These are phyloP conservation scores for Drosophila lacteicornis DNA, from an alignment of 1,140 invertebrate genomes.

Conservation along the genomic window DNA sequence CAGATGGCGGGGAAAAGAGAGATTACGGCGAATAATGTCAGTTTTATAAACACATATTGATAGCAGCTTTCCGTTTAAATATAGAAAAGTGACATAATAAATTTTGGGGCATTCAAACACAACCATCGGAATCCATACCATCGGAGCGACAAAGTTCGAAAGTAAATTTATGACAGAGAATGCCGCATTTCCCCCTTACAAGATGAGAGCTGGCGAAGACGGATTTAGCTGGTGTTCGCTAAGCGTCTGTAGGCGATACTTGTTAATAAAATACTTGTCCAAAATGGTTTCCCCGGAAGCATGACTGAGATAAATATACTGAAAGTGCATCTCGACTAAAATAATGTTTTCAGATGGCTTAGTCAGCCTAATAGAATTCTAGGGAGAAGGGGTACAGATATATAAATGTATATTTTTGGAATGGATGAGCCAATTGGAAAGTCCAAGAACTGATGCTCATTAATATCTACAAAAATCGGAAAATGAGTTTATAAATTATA, in stretches of 20 bases:
- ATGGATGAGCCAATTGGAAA: conserved; percentile 12
- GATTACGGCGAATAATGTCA: conserved; percentile 40
- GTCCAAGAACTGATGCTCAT: background rate
- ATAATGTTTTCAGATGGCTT: conserved; percentile 6
- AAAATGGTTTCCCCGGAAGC: conserved; percentile 12
- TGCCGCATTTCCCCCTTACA: conserved; percentile 1
- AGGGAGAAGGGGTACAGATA: background rate
- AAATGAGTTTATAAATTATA: conserved; percentile 2
- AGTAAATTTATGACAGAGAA: conserved; percentile 53
- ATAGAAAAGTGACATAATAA: conserved; percentile 63
- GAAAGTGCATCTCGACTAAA: conserved; percentile 8
- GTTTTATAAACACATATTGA: conserved; percentile 18
- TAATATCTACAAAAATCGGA: background rate
- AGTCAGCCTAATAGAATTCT: background rate
- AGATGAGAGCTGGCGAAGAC: conserved; percentile 8
- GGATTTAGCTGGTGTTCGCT: conserved; percentile 15
- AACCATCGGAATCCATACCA: conserved; percentile 1
- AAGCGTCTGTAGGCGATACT: conserved; percentile 10
- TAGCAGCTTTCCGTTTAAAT: conserved; percentile 35
- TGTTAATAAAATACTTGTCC: conserved; percentile 29
- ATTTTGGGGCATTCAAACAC: conserved; percentile 27
- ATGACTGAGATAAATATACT: conserved; percentile 1
- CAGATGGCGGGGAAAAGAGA: background rate
- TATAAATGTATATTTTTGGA: conserved; percentile 21
- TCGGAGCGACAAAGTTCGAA: conserved; percentile 48